These are phyloP conservation scores for Oedothorax gibbosus DNA, from an alignment of 1,140 invertebrate genomes.

Conservation along the genomic window DNA sequence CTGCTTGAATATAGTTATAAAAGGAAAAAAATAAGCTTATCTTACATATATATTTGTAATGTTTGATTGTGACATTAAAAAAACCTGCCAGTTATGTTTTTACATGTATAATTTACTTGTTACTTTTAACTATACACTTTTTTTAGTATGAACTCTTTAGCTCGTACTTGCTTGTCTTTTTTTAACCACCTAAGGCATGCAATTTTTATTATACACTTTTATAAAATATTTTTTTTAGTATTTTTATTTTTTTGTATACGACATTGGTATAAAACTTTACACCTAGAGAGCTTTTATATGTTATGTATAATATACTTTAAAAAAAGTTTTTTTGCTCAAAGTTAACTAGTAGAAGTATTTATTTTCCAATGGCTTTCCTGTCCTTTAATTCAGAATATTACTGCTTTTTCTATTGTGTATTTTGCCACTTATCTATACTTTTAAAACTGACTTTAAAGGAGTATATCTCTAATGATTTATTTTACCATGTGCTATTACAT, in stretches of 20 bases:
- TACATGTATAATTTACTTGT: conserved; percentile 34
- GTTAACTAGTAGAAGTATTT: background rate
- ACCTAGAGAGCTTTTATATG: conserved; percentile 48
- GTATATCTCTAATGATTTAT: conserved; percentile 16
- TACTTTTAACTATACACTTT: conserved; percentile 40
- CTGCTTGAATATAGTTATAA: conserved; percentile 39
- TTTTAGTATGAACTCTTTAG: conserved; percentile 34
- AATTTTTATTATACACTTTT: conserved; percentile 42
- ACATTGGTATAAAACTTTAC: conserved; percentile 46
- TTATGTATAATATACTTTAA: conserved; percentile 39
- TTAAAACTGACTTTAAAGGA: conserved; percentile 8
- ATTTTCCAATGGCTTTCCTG: background rate
- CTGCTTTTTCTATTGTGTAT: conserved; percentile 18
- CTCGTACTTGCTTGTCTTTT: conserved; percentile 34
- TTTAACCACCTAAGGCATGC: conserved; percentile 22
- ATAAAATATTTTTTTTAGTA: conserved; percentile 37
- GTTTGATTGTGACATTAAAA: conserved; percentile 23
- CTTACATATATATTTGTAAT: conserved; percentile 22
- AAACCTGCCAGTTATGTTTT: conserved; percentile 33
- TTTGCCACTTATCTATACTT: conserved; percentile 16
- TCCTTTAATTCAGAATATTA: background rate
- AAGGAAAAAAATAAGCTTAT: conserved; percentile 1
- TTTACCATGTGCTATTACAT: background rate
- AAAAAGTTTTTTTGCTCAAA: conserved; percentile 36
- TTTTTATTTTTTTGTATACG: conserved; percentile 44